Evolutionary conservation across 2,113 vertebrate genomes (phyloP).

Genomic region (Caloenas nicobarica): DNA sequence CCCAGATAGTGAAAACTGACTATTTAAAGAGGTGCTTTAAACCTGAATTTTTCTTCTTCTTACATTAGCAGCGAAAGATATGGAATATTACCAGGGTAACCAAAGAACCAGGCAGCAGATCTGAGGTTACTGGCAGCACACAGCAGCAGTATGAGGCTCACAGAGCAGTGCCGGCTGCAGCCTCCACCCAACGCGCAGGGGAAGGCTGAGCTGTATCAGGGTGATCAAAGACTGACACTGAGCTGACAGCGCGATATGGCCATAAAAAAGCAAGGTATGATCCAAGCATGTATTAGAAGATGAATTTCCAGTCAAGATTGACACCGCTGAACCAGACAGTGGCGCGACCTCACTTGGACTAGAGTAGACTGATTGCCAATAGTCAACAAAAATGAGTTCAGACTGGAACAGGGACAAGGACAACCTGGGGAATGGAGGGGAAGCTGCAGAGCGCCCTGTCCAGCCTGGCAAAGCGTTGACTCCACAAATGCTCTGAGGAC

Average conservation of each 20-base stretch:
- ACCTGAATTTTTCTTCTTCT: not conserved
- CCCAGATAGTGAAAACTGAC: not conserved
- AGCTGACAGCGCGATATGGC: not conserved
- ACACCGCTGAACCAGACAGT: not conserved
- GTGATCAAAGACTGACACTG: not conserved
- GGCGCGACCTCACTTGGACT: not conserved
- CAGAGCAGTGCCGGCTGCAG: not conserved
- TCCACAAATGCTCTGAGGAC: not conserved
- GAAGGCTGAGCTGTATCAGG: not conserved
- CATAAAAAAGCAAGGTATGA: not conserved
- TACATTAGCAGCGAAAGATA: not conserved
- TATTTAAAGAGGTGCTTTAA: not conserved
- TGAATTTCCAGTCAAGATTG: conserved; percentile 2
- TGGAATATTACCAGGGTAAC: not conserved
- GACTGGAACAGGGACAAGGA: not conserved
- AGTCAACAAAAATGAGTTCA: not conserved
- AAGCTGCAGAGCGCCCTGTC: not conserved
- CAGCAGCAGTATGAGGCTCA: not conserved
- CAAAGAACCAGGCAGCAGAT: not conserved
- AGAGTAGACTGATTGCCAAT: not conserved
- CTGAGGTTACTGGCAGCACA: not conserved
- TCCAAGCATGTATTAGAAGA: conserved; percentile 1
- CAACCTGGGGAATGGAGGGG: not conserved
- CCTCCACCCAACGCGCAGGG: not conserved
- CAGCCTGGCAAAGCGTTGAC: not conserved